A percentile compares a stretch with the other conserved stretches of the same genome.
These are phyloP conservation scores for Troides oblongomaculatus DNA, from an alignment of 2,888 invertebrate genomes.

Conservation along the genomic window DNA sequence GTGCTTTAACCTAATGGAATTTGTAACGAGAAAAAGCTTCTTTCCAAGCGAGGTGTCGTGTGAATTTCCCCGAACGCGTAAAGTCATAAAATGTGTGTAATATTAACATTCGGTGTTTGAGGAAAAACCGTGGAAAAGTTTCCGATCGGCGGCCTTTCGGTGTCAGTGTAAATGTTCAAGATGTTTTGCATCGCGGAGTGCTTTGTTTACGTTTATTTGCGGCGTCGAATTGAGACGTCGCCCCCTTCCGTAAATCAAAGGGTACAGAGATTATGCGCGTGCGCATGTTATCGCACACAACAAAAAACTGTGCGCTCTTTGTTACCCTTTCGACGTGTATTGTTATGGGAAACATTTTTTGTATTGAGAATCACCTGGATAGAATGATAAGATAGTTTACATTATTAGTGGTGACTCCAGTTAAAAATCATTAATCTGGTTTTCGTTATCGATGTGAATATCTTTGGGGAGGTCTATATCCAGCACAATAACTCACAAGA, in stretches of 20 bases:
- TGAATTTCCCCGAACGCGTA: conserved; percentile 34
- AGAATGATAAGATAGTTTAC: too few species aligned
- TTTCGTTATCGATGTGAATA: too few species aligned
- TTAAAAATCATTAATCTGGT: too few species aligned
- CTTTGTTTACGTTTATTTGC: conserved; percentile 15
- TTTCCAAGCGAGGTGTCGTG: conserved; percentile 35
- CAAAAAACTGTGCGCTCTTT: too few species aligned
- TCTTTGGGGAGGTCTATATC: too few species aligned
- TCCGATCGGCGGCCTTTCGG: not conserved
- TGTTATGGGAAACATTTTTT: too few species aligned
- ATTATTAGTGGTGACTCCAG: too few species aligned
- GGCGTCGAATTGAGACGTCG: conserved; percentile 9
- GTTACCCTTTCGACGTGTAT: too few species aligned
- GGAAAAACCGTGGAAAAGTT: conserved; percentile 20
- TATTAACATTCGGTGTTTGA: conserved; percentile 14
- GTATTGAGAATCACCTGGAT: too few species aligned
- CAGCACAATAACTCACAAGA: too few species aligned
- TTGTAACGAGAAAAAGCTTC: conserved; percentile 31
- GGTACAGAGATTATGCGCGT: too few species aligned
- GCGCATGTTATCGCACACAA: too few species aligned
- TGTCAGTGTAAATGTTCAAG: conserved; percentile 5
- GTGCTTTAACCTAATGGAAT: not conserved
- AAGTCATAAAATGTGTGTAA: conserved; percentile 6
- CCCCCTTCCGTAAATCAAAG: not conserved
- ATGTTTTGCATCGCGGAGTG: conserved; percentile 17